These are phyloP conservation scores for Acomys russatus DNA, from an alignment of 2,797 vertebrate species.

Conservation along the genomic window DNA sequence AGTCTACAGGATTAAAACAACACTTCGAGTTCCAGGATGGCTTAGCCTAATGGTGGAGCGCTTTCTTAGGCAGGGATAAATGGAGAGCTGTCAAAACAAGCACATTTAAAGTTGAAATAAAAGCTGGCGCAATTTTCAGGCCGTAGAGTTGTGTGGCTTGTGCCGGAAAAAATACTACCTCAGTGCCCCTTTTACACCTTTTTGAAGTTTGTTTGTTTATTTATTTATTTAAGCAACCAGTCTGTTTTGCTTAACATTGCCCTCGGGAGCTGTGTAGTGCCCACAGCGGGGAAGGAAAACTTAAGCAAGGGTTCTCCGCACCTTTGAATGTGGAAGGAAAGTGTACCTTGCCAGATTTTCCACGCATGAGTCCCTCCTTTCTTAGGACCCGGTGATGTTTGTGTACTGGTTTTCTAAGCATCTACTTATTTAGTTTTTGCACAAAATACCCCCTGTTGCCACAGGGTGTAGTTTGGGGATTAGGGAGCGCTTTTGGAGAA, in stretches of 20 bases:
- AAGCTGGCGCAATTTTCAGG: slow-evolving; percentile 31
- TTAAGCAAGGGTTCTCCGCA: slow-evolving; percentile 37
- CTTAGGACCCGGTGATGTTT: slow-evolving; percentile 60
- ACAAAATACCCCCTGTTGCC: slow-evolving; percentile 72
- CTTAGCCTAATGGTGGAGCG: not conserved
- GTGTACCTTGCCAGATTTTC: slow-evolving; percentile 55
- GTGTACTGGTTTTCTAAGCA: slow-evolving; percentile 58
- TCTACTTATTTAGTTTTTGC: slow-evolving; percentile 79
- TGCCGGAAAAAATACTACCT: slow-evolving; percentile 48
- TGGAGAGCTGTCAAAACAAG: slow-evolving; percentile 77
- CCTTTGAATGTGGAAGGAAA: slow-evolving; percentile 47
- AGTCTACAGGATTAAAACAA: not conserved
- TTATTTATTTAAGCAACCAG: slow-evolving; percentile 36
- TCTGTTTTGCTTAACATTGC: slow-evolving; percentile 56
- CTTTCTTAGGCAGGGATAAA: slow-evolving; percentile 54
- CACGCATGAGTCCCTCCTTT: not conserved
- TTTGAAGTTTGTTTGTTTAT: slow-evolving; percentile 1
- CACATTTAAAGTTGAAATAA: slow-evolving; percentile 63
- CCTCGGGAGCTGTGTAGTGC: slow-evolving; percentile 51
- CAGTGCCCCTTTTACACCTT: not conserved
- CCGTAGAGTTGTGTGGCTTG: not conserved
- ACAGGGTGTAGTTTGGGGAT: slow-evolving; percentile 83
- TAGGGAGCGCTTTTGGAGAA: slow-evolving; percentile 86
- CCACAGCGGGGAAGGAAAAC: slow-evolving; percentile 53
- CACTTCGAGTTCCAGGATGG: not conserved